A percentile compares a stretch with the other conserved stretches of the same genome.
These are phyloP conservation scores for Stenurella melanura DNA, from an alignment of 2,888 invertebrate genomes.

Conservation along the genomic window DNA sequence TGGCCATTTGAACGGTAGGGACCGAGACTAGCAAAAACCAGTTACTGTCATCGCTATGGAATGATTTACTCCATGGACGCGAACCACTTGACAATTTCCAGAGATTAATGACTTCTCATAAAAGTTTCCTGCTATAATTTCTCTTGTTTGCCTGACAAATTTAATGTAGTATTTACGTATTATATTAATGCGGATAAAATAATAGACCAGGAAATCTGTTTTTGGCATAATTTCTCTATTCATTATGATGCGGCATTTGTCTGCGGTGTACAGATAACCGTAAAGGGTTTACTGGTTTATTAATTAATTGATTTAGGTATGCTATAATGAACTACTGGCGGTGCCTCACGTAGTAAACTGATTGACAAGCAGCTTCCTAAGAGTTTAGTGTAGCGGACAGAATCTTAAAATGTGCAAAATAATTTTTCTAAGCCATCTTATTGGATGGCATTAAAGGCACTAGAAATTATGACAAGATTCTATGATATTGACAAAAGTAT, in stretches of 20 bases:
- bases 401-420: too few relatives aligned
- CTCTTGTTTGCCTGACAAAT: conserved; percentile 30
- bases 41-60: conserved; percentile 15
- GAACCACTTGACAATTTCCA: conserved; percentile 19
- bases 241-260: background rate
- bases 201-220: background rate
- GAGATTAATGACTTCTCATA: conserved; percentile 33
- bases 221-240: background rate
- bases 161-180: background rate
- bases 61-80: conserved; percentile 27
- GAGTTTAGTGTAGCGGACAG: background rate
- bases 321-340: background rate
- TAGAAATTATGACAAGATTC: too few relatives aligned
- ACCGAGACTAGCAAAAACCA: conserved; percentile 15
- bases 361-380: background rate
- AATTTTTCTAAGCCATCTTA: too few relatives aligned
- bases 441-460: too few relatives aligned
- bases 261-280: background rate
- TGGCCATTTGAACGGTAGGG: background rate
- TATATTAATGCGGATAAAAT: background rate
- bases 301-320: background rate
- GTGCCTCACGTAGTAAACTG: background rate
- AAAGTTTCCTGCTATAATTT: conserved; percentile 34
- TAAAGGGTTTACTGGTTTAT: background rate
- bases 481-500: too few relatives aligned